A percentile compares a stretch with the other conserved stretches of the same genome.
Conservation (phyloP, 2,113 vertebrate species). For the Fukomys damarensis region DNA sequence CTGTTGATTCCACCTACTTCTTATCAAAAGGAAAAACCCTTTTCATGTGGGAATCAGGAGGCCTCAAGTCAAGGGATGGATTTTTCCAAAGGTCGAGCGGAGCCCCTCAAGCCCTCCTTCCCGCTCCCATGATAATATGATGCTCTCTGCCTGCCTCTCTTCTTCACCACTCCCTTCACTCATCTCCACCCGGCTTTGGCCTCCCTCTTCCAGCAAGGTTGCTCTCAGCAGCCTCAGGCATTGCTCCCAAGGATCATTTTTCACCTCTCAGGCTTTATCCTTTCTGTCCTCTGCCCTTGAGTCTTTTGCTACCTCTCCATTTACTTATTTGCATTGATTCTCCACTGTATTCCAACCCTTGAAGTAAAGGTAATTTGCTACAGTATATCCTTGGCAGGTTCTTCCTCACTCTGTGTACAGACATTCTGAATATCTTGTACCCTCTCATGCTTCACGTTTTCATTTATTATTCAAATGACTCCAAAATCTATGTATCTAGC, state of each 20-base stretch:
- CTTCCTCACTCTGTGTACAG: not conserved
- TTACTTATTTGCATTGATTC: not conserved
- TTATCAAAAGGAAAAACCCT: not conserved
- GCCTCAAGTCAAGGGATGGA: not conserved
- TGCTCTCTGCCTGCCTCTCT: not conserved
- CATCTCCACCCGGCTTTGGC: not conserved
- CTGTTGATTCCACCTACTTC: conserved; percentile 13
- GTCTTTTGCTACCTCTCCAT: not conserved
- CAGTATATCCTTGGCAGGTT: not conserved
- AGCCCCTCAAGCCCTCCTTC: not conserved
- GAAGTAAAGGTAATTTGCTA: not conserved
- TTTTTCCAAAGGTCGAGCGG: not conserved
- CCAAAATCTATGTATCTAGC: not conserved
- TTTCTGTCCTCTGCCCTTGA: not conserved
- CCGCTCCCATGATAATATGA: not conserved
- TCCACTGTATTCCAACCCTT: not conserved
- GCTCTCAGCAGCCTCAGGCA: not conserved
- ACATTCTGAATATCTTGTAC: conserved; percentile 18
- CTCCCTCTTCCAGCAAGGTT: not conserved
- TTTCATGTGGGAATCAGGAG: not conserved
- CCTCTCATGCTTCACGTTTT: not conserved
- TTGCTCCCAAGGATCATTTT: not conserved
- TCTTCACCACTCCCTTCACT: not conserved
- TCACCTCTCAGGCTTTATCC: not conserved
- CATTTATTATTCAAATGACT: conserved; percentile 48